Evolutionary conservation across 2,888 invertebrate species (phyloP), one percentile per base, ranked within the genome.

Genomic region (Gymnoscelis rufifasciata): DNA sequence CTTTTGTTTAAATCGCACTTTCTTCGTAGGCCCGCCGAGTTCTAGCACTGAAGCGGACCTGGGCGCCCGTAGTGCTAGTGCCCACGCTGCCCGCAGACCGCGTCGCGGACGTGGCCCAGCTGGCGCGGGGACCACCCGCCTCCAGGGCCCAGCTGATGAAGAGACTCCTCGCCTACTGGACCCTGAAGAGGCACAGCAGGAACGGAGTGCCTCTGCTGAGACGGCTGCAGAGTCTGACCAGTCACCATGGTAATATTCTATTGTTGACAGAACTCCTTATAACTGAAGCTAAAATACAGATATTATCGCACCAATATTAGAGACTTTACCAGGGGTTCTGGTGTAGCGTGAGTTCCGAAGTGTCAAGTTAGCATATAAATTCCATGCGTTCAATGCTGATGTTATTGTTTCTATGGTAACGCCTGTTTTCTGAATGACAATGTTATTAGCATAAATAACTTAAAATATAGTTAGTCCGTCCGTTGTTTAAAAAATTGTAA

Each of bases 141-240:
- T 95, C 95, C 64, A 92, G 95, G 53, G 93, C 94, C 14, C 93
- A 94, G 60, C 94, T 99, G 63, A 93, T 98, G 64, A 95, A 95
- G 70, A 90, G 97, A 2, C 88, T 99, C 8, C 93, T 98, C 43
- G 95, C 97, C 0, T 99, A 98, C 72, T 99, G 99, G 99, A 98
- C 97, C 2, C 84, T 99, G 31, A 99, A 99, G 78, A 87, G 99
- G 1, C 97, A 97, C 71, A 94, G 95, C 53, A 88, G 99, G 38
- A 98, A 98, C 70, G 99, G 99, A 0, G 98, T 98, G 6, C 99
- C 99, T 0, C 88, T 99, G 48, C 79, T 99, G 48, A 82, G 98
- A 31, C 86, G 98, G 4, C 48, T 78, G 55, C 77, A 77, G 60
- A 76, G 76, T 37, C 56, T 74, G 19, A 70, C 81, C 59, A 90